A percentile compares a stretch with the other conserved stretches of the same genome.
Conservation (phyloP, 2,797 vertebrate genomes). For the Taeniopygia guttata region DNA sequence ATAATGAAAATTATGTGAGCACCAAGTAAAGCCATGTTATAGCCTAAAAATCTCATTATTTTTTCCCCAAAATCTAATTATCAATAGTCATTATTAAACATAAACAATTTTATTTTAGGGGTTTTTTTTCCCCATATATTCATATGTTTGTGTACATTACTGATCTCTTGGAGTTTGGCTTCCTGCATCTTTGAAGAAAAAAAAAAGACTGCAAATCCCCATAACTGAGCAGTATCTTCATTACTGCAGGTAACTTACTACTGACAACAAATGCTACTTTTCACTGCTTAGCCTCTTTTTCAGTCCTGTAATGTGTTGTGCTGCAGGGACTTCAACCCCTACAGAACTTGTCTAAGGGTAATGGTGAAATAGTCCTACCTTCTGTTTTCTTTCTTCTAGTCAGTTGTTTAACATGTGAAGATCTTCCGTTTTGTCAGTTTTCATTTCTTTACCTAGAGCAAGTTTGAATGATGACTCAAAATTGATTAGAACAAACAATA, state of each 20-base stretch:
- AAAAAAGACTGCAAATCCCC: background rate
- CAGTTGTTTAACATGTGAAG: background rate
- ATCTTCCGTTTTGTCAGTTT: background rate
- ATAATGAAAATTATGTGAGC: background rate
- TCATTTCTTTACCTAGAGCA: background rate
- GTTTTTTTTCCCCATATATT: rapidly evolving
- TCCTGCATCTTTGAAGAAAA: too few relatives aligned
- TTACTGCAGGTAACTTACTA: background rate
- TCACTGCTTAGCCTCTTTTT: background rate
- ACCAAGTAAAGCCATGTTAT: background rate
- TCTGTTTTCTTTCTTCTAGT: background rate
- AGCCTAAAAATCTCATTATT: background rate
- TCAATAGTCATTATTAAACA: background rate
- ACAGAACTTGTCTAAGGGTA: background rate
- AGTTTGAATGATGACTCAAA: background rate
- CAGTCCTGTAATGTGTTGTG: background rate
- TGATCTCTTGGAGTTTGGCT: background rate
- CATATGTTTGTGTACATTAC: background rate
- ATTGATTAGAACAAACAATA: background rate
- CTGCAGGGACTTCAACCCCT: background rate
- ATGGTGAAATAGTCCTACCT: background rate
- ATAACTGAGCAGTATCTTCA: background rate
- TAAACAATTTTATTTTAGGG: background rate
- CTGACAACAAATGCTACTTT: background rate
- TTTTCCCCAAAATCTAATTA: background rate